Base-by-base conservation (phyloP, 1,140 invertebrate genomes). In the Drosophila lacteicornis region DNA sequence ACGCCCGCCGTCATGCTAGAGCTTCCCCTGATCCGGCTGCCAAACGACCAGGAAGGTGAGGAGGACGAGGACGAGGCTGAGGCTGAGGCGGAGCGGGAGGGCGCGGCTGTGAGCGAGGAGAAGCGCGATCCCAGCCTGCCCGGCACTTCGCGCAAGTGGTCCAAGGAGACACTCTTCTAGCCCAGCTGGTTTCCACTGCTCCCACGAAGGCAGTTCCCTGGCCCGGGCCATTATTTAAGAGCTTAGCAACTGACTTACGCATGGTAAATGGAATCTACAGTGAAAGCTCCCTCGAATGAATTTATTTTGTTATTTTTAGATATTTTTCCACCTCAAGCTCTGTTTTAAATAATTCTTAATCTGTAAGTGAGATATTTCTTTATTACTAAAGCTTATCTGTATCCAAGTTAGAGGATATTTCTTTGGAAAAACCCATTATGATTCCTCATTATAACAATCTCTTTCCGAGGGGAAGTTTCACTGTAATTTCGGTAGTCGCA, bases 141-240 rank as follows among this genome's bases (percentile, higher is more conserved):
- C 47, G 91, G 92, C 66, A 79, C 81, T 53, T 75, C 78, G 53
- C 76, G 92, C 59, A 93, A 93, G 78, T 93, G 92, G 92, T 93
- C 92, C 47, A 93, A 92, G 57, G 92, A 93, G 73, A 93, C 92
- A 82, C 80, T 93, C 19, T 93, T 93, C 87, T 93, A 92, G 92
- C 91, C 91, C 91, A 82, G 67, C 70, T 81, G 79, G 84, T 77
- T 63, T 67, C 80, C 65, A 61, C 80, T 70, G 73, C 77, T 80
- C 47, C 49, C 51, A 40, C 59, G 61, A 46, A 60, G 63, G 80
- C 77, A 84, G 81, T 86, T 57, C 60, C 79, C 75, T 51, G 76
- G 45, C 42, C 51, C 60, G 60, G 68, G 68, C 60, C 57, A 75
- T 45, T 80, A 74, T 65, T 74, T 75, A 82, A 82, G 85, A 90